These are phyloP conservation scores for Herpetotheres cachinnans DNA, from an alignment of 2,113 vertebrate species.

Conservation along the genomic window DNA sequence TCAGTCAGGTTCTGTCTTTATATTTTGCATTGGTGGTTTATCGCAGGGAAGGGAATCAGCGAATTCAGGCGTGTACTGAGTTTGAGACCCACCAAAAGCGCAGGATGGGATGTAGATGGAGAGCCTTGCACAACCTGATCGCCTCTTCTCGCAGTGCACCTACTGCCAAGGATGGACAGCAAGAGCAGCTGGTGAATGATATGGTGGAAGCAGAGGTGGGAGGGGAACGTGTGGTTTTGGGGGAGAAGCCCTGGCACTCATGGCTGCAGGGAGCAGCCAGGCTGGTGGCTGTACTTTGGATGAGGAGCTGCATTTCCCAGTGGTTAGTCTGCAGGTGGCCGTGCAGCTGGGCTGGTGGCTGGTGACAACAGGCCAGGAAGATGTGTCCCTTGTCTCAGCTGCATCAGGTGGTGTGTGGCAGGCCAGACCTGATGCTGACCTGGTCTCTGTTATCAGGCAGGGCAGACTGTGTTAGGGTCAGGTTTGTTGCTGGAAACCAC, in stretches of 20 bases:
- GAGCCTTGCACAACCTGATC: fast-evolving
- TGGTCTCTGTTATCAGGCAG: neutral
- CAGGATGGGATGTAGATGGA: neutral
- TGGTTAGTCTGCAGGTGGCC: neutral
- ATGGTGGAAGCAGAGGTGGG: neutral
- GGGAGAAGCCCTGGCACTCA: fast-evolving
- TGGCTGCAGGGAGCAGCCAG: neutral
- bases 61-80: fast-evolving
- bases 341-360: neutral
- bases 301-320: fast-evolving
- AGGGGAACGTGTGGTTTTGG: neutral
- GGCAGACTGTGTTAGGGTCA: neutral
- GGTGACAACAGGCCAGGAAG: neutral
- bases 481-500: neutral
- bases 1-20: neutral
- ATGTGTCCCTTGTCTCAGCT: neutral
- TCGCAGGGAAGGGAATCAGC: neutral
- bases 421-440: neutral
- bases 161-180: neutral
- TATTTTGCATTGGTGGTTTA: neutral
- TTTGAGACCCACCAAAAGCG: neutral
- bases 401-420: fast-evolving
- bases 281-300: neutral
- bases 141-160: neutral
- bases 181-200: neutral